phyloP scores from a whole-genome alignment of 2,113 vertebrate species.

The Nipponia nippon region DNA sequence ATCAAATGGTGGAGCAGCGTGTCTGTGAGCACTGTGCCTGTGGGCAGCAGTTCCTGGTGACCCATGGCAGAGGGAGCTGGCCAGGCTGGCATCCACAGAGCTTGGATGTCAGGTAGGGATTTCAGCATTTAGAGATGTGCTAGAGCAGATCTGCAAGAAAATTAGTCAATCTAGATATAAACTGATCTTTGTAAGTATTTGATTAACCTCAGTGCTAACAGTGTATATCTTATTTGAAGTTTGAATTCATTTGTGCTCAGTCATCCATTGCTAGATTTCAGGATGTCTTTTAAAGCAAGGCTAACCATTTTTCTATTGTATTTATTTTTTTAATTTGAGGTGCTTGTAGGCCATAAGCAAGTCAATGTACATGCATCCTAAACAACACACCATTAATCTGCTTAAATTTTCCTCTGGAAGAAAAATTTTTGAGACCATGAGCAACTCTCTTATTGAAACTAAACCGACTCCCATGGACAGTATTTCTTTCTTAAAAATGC shows the following conservation, averaged over 20 bases:
- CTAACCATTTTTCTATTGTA: rapidly evolving
- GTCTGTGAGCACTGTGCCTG: no score
- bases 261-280: neutral
- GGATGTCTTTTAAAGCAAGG: neutral
- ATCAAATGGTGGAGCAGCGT: rapidly evolving
- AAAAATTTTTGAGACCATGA: neutral
- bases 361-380: neutral
- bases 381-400: neutral
- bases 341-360: neutral
- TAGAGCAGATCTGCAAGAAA: neutral
- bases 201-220: neutral
- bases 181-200: neutral
- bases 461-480: neutral
- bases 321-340: neutral
- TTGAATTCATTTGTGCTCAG: neutral
- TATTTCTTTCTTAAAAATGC: neutral
- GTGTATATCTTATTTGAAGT: neutral
- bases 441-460: neutral
- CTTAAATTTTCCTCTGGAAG: neutral
- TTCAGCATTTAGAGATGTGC: neutral
- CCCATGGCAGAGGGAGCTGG: neutral
- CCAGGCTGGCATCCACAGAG: neutral
- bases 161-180: neutral
- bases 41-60: neutral
- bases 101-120: rapidly evolving